Percentiles rank a stretch among this genome's conserved stretches.
Conservation (phyloP, 2,113 vertebrate genomes). For the Halichoeres trimaculatus region DNA sequence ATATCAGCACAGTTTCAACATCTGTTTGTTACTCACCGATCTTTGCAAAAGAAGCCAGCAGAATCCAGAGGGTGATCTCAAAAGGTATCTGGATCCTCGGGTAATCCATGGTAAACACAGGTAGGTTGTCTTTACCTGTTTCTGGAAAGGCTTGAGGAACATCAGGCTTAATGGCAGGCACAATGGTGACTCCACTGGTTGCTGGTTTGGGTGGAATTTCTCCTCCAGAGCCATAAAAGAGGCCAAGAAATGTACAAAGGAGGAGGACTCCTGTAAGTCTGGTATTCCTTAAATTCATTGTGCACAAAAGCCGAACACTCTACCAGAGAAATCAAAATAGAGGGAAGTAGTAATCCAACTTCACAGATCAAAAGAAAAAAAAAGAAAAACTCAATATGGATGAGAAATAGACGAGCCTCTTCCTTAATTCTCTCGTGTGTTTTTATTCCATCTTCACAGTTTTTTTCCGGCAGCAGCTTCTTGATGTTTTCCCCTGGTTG, state of each 20-base stretch:
- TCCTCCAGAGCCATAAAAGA: constrained; percentile 45
- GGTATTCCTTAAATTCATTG: constrained; percentile 44
- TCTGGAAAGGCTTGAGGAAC: constrained; percentile 70
- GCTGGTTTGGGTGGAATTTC: constrained; percentile 52
- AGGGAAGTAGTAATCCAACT: background rate
- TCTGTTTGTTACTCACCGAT: constrained; percentile 87
- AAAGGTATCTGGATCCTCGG: constrained; percentile 93
- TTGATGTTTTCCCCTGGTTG: background rate
- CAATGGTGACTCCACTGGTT: constrained; percentile 23
- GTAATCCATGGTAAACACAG: constrained; percentile 92
- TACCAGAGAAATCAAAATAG: background rate
- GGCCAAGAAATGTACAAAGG: constrained; percentile 27
- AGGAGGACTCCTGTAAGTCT: constrained; percentile 29
- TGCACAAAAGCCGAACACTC: background rate
- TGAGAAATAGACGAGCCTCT: background rate
- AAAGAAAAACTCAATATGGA: fast-evolving
- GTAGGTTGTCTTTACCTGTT: constrained; percentile 79
- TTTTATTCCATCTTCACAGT: background rate
- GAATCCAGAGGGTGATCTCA: constrained; percentile 97
- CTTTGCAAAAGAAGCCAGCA: constrained; percentile 95
- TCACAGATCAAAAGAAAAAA: background rate
- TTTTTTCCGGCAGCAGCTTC: background rate
- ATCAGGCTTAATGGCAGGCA: constrained; percentile 44
- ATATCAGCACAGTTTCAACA: background rate
- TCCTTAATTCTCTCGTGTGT: background rate